phyloP scores from a whole-genome alignment of 2,113 vertebrate genomes.

The Melanocharis versteri region DNA sequence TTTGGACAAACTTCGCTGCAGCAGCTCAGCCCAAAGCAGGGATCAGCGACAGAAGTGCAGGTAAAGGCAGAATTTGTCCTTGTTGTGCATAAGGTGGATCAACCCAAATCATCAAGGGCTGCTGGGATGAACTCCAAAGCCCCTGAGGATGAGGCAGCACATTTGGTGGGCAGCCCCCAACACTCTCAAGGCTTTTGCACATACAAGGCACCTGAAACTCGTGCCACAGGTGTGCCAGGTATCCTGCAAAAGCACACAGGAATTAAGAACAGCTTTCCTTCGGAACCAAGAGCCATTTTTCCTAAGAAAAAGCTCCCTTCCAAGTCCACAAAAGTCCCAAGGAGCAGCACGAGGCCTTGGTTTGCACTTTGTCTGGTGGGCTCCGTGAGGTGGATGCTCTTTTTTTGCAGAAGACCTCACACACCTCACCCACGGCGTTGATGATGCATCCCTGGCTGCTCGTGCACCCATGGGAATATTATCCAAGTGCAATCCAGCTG shows the following conservation, averaged over 20 bases:
- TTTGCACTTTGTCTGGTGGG: not conserved
- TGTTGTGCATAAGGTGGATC: fast-evolving
- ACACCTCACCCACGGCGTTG: fast-evolving
- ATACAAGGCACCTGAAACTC: fast-evolving
- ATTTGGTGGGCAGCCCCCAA: fast-evolving
- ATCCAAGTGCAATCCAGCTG: not conserved
- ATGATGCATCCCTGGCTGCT: fast-evolving
- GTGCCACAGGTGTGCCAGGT: fast-evolving
- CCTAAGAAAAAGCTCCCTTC: not conserved
- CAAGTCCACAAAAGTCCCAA: not conserved
- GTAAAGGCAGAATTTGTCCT: not conserved
- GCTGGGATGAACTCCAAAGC: not conserved
- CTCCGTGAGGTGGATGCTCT: not conserved
- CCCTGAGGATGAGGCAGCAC: not conserved
- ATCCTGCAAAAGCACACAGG: not conserved
- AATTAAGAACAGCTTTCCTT: not conserved
- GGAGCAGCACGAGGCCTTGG: not conserved
- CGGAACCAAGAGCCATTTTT: not conserved
- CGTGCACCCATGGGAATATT: not conserved
- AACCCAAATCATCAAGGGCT: fast-evolving
- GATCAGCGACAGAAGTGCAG: not conserved
- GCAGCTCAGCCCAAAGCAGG: not conserved
- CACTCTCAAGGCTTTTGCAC: not conserved
- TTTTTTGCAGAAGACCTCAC: not conserved
- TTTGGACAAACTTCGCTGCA: not conserved